phyloP scores from a whole-genome alignment of 2,113 vertebrate genomes.

The Myodes glareolus region DNA sequence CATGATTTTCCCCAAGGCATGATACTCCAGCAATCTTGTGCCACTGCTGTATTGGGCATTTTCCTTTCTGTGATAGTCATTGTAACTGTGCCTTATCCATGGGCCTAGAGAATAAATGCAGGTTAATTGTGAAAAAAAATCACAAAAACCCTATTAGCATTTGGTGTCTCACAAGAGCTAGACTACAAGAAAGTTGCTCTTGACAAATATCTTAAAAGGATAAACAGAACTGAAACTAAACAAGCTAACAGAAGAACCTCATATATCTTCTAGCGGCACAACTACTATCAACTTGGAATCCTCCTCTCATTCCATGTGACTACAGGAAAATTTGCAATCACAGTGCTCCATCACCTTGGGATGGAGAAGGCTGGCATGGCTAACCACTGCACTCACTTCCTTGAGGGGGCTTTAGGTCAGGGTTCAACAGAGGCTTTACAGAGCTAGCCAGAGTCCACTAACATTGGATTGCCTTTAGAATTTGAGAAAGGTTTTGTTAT shows the following conservation, averaged over 20 bases:
- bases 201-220: background rate
- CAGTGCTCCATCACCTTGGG: background rate
- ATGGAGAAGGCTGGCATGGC: background rate
- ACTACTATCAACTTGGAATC: background rate
- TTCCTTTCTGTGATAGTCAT: background rate
- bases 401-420: background rate
- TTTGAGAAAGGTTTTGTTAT: background rate
- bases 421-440: background rate
- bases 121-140: background rate
- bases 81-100: background rate
- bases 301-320: too few species aligned
- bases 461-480: background rate
- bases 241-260: background rate
- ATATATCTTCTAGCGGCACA: background rate
- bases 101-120: background rate
- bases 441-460: background rate
- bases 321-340: background rate
- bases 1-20: background rate
- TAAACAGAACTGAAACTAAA: background rate
- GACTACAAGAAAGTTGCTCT: conserved; percentile 18
- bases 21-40: background rate
- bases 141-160: background rate
- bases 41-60: background rate
- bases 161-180: background rate
- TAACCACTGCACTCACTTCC: background rate